Conservation (phyloP, 2,797 vertebrate genomes). For the Pelochelys cantorii region DNA sequence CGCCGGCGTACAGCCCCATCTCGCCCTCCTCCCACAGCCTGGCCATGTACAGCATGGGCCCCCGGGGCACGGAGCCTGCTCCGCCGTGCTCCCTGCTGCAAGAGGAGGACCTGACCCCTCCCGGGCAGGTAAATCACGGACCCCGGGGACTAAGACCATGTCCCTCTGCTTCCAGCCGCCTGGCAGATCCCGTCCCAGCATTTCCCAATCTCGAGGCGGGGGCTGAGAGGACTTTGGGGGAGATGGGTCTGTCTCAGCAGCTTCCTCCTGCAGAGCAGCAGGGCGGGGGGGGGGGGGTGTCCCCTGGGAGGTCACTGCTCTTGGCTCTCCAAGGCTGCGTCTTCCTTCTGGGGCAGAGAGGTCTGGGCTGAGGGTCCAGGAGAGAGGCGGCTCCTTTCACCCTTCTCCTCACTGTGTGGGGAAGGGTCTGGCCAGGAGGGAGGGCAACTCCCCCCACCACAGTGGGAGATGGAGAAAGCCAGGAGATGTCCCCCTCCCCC, state of each 20-base stretch:
- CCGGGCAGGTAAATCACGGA: constrained; percentile 68
- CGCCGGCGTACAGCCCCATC: constrained; percentile 89
- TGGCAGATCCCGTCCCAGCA: fast-evolving
- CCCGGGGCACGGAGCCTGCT: constrained; percentile 77
- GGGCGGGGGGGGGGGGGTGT: too few species aligned
- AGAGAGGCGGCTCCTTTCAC: background rate
- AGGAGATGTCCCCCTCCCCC: background rate
- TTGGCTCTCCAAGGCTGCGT: background rate
- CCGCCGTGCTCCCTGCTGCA: constrained; percentile 66
- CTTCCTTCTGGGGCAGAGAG: background rate
- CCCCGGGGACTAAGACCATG: background rate
- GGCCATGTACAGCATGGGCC: constrained; percentile 81
- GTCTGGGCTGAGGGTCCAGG: background rate
- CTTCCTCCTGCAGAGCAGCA: background rate
- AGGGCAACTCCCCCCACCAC: background rate
- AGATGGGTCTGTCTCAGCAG: too few species aligned
- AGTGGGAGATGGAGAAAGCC: background rate
- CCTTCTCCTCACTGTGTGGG: background rate
- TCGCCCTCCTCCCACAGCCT: constrained; percentile 81
- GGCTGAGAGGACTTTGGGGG: background rate
- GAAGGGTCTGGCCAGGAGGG: background rate
- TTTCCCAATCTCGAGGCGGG: background rate
- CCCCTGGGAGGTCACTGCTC: background rate
- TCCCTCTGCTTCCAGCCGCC: fast-evolving
- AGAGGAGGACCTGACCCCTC: background rate